These are phyloP conservation scores for Scatophagus argus DNA, from an alignment of 2,113 vertebrate genomes.

Conservation along the genomic window DNA sequence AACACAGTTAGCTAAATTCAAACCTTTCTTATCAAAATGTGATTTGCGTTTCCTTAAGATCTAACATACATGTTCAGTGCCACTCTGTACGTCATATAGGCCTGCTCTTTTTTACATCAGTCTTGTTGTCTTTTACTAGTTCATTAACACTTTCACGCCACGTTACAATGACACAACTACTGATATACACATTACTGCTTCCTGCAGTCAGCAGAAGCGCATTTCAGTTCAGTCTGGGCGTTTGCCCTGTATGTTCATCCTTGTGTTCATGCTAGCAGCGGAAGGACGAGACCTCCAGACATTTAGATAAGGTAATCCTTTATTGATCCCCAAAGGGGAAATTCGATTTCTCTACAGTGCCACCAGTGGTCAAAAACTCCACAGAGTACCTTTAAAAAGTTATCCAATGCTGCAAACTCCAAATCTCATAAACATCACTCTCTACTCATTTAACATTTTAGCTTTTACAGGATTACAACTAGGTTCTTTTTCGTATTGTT, in stretches of 20 bases:
- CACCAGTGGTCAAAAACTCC: slow-evolving; percentile 42
- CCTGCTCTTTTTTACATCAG: background rate
- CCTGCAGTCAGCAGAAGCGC: slow-evolving; percentile 7
- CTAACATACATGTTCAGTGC: background rate
- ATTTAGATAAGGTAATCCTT: too few relatives aligned
- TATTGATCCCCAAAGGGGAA: too few relatives aligned
- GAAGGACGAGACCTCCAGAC: too few relatives aligned
- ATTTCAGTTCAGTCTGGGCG: background rate
- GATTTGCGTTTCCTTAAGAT: slow-evolving; percentile 20
- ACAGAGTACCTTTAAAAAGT: slow-evolving; percentile 53
- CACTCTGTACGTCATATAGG: background rate
- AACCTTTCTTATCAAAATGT: slow-evolving; percentile 23
- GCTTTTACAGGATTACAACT: background rate
- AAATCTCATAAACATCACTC: background rate
- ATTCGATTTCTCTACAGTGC: slow-evolving; percentile 33
- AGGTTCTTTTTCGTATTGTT: background rate
- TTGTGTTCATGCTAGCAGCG: background rate
- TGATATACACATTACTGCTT: slow-evolving; percentile 28
- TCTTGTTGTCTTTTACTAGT: background rate
- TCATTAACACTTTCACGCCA: slow-evolving; percentile 8
- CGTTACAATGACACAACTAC: background rate
- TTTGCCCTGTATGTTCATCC: slow-evolving; percentile 14
- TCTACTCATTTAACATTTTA: background rate
- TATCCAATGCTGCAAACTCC: background rate
- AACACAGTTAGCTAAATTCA: slow-evolving; percentile 45